Percentiles rank a stretch among this genome's conserved stretches.
Evolutionary conservation across 2,888 invertebrate genomes (phyloP).

Genomic region (Nemoura dubitans): DNA sequence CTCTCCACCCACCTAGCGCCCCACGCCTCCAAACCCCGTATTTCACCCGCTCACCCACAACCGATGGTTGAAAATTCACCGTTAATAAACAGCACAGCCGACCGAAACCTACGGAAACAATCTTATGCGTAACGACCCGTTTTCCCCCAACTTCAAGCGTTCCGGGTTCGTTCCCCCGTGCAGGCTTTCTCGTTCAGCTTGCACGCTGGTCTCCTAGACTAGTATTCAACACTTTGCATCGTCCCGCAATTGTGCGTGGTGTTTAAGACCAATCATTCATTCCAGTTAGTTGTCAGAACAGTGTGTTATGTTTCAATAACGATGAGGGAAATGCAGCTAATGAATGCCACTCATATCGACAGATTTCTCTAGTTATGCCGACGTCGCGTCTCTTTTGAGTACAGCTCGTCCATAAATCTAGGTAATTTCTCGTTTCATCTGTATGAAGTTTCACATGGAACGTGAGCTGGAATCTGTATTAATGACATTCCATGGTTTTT

Average conservation of each 20-base stretch:
- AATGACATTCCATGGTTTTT: conserved; percentile 18
- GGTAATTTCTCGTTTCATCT: neutral
- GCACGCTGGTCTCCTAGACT: neutral
- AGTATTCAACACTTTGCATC: neutral
- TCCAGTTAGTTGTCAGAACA: neutral
- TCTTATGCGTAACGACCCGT: neutral
- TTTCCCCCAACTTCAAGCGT: neutral
- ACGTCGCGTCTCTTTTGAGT: neutral
- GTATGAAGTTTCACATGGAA: neutral
- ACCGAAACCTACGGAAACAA: neutral
- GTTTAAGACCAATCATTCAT: neutral
- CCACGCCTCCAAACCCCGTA: neutral
- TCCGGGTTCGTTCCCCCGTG: neutral
- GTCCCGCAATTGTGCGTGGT: neutral
- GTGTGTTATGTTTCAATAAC: neutral
- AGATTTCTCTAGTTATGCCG: neutral
- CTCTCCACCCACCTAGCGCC: neutral
- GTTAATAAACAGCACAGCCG: neutral
- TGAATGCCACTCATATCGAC: neutral
- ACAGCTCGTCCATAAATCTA: neutral
- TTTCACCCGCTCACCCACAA: neutral
- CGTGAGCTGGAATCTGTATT: conserved; percentile 23
- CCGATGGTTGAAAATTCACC: conserved; percentile 15
- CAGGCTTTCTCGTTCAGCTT: no score
- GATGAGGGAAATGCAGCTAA: conserved; percentile 12